These are phyloP conservation scores for Perizoma affinitatum DNA, from an alignment of 2,888 invertebrate species.

Conservation along the genomic window DNA sequence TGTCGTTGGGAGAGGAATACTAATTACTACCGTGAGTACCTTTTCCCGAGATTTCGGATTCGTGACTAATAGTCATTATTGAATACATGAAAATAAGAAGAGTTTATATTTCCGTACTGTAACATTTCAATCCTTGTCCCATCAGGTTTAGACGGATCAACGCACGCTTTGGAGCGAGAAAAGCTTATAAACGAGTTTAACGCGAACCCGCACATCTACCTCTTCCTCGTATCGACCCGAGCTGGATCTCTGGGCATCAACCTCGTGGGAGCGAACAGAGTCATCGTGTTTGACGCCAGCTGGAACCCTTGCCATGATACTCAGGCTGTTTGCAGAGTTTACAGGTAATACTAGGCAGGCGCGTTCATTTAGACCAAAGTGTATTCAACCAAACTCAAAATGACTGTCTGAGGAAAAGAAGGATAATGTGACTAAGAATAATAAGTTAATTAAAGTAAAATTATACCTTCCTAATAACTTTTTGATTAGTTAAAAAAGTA, in stretches of 20 bases:
- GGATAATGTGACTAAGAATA: not conserved
- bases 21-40: constrained; percentile 94
- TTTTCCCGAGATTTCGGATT: not conserved
- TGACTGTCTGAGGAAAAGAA: not conserved
- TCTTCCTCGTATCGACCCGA: constrained; percentile 98
- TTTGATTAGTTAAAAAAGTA: too few relatives aligned
- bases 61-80: too few relatives aligned
- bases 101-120: not conserved
- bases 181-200: constrained; percentile 98
- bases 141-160: constrained; percentile 96
- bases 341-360: constrained; percentile 75
- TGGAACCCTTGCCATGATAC: constrained; percentile 99
- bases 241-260: constrained; percentile 99
- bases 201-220: constrained; percentile 91
- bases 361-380: not conserved
- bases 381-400: not conserved
- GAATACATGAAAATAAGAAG: too few relatives aligned
- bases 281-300: constrained; percentile 98
- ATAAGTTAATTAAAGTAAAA: too few relatives aligned
- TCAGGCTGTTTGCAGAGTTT: constrained; percentile 98
- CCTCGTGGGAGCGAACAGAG: constrained; percentile 98
- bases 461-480: too few relatives aligned
- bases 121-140: not conserved
- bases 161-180: constrained; percentile 96
- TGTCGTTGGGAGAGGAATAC: constrained; percentile 93